Evolutionary conservation across 2,888 invertebrate genomes (phyloP).

Genomic region (Polymixis lichenea): DNA sequence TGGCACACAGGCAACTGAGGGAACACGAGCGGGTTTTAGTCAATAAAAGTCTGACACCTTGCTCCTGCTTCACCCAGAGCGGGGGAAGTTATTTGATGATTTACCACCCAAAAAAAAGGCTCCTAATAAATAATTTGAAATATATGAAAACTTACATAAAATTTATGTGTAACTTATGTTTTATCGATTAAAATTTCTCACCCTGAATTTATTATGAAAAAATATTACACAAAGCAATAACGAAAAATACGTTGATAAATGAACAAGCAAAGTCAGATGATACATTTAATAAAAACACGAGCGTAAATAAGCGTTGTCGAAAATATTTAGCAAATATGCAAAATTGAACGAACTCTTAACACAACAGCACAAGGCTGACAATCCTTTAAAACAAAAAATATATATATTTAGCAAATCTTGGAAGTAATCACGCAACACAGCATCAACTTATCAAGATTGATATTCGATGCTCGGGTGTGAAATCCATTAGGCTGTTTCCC

Average conservation of each 20-base stretch:
- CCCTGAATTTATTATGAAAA: background rate
- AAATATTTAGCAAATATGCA: slow-evolving; percentile 43
- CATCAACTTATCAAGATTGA: slow-evolving; percentile 43
- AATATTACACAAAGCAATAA: background rate
- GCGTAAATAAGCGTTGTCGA: slow-evolving; percentile 47
- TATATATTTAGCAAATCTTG: slow-evolving; percentile 15
- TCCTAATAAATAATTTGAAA: no score
- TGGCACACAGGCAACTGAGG: no score
- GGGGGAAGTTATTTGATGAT: no score
- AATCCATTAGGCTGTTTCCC: slow-evolving; percentile 47
- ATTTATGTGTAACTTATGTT: no score
- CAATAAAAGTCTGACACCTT: no score
- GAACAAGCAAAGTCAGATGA: slow-evolving; percentile 19
- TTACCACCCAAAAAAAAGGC: no score
- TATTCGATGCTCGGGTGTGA: slow-evolving; percentile 35
- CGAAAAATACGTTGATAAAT: slow-evolving; percentile 26
- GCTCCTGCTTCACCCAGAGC: no score
- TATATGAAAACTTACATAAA: no score
- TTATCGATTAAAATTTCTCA: no score
- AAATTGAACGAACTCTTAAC: background rate
- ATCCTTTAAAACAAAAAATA: slow-evolving; percentile 9
- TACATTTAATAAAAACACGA: slow-evolving; percentile 39
- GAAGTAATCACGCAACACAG: slow-evolving; percentile 33
- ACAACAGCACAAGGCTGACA: slow-evolving; percentile 13
- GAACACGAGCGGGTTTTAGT: no score